phyloP scores from a whole-genome alignment of 2,113 vertebrate genomes.

The Hydrochoerus hydrochaeris region DNA sequence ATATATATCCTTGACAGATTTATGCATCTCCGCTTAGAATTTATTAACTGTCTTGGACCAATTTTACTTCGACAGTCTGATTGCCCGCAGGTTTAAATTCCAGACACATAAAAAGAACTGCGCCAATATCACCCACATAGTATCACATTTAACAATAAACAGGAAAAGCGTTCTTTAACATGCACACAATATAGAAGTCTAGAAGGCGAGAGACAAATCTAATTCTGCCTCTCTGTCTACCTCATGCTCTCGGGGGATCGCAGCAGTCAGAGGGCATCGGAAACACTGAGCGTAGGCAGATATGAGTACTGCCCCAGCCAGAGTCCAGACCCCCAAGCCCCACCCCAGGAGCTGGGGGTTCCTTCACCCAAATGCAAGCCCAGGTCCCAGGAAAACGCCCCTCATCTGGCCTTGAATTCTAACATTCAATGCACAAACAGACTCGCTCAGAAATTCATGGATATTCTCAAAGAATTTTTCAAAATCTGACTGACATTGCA shows the following conservation, averaged over 20 bases:
- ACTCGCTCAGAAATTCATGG: neutral
- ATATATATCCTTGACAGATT: conserved; percentile 85
- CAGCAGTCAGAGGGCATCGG: neutral
- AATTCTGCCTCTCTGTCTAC: conserved; percentile 73
- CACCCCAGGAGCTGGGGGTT: neutral
- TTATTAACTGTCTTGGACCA: conserved; percentile 89
- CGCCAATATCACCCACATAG: conserved; percentile 82
- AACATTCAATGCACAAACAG: neutral
- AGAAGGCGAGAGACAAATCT: conserved; percentile 75
- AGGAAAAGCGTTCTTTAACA: conserved; percentile 79
- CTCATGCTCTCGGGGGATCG: conserved; percentile 56
- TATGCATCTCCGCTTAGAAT: conserved; percentile 90
- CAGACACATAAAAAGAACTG: conserved; percentile 86
- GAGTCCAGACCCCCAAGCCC: neutral
- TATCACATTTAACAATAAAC: conserved; percentile 86
- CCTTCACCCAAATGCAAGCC: neutral
- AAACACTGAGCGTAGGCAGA: conserved; percentile 47
- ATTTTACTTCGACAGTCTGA: conserved; percentile 82
- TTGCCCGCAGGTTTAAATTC: conserved; percentile 87
- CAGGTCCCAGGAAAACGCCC: neutral
- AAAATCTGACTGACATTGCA: neutral
- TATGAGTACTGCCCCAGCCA: conserved; percentile 35
- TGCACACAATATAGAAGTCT: conserved; percentile 73
- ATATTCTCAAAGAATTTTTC: neutral
- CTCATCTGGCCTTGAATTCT: neutral